Base-by-base conservation (phyloP, 2,797 vertebrate species). In the Gambelia wislizenii region DNA sequence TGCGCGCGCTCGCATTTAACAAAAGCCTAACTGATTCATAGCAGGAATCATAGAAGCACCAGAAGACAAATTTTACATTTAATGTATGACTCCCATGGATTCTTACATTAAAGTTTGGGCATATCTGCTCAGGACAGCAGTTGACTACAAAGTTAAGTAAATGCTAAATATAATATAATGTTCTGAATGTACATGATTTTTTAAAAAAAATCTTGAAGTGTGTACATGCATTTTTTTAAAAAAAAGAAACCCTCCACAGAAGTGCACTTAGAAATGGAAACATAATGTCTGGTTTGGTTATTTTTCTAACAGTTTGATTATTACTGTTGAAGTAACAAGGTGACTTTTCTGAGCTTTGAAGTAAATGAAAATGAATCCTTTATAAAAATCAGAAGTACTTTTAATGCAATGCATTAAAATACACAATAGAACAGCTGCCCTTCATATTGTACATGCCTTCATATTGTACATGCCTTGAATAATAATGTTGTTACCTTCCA, bases 341-440 rank as follows among this genome's bases (percentile, higher is more conserved):
- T 85, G 81, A 56, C 56, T 87, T 87, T 89, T 77, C 78, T 59
- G 22, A 92, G 74, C 84, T 70, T 69, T 89, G 84, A 85, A 91
- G 64, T 4, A 81, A 86, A 49, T 89, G 44, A 89, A 90, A 91
- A 89, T 0, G 0, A 22, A 13, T 70, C 89, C 64, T 86, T 88
- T 59, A 64, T 85, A 86, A 59, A 56, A 80, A 74, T 47, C 69
- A 20, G 2, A 88, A 90, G 8, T 54, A 22, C 61, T 87, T 56
- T 69, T 70, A 56, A 36, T 74, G 39, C 14, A 49, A 36, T 76
- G 5, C 52, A 88, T 90, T 61, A 86, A 91, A 88, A 4, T 83
- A 47, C 0, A 56, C 0, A 0, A 0, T 47, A 61, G 70, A 85
- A 92, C 85, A 27, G 79, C 39, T 67, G 20, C 18, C 49, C 4